Conservation (phyloP, 2,888 invertebrate species). For the Caenorhabditis drosophilae region DNA sequence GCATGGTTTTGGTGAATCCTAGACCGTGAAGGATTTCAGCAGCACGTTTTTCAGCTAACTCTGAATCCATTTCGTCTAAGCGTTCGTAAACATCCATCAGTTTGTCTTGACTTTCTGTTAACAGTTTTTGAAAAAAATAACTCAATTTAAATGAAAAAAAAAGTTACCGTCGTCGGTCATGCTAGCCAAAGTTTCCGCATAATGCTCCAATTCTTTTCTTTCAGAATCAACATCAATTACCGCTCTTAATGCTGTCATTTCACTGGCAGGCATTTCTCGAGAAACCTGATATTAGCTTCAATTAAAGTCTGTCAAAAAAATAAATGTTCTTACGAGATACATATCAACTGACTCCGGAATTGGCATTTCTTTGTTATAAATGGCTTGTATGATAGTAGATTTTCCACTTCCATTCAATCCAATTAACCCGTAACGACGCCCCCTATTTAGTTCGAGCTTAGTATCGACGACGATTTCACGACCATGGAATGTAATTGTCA, state of each 20-base stretch:
- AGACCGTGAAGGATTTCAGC: slow-evolving; percentile 93
- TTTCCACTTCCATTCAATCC: slow-evolving; percentile 97
- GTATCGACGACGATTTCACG: slow-evolving; percentile 94
- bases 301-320: slow-evolving; percentile 71
- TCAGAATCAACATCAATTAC: slow-evolving; percentile 99
- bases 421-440: slow-evolving; percentile 91
- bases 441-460: slow-evolving; percentile 93
- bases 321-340: slow-evolving; percentile 79
- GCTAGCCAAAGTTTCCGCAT: slow-evolving; percentile 86
- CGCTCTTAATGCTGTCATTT: slow-evolving; percentile 87
- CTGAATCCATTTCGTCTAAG: slow-evolving; percentile 92
- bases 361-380: slow-evolving; percentile 90
- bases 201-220: slow-evolving; percentile 84
- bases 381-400: slow-evolving; percentile 87
- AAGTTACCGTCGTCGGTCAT: slow-evolving; percentile 86
- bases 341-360: slow-evolving; percentile 96
- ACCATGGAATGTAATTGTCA: slow-evolving; percentile 89
- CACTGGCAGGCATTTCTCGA: slow-evolving; percentile 96
- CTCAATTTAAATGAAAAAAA: too few relatives aligned
- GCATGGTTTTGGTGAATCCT: slow-evolving; percentile 83
- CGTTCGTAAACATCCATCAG: slow-evolving; percentile 96
- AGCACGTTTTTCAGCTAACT: slow-evolving; percentile 91
- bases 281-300: slow-evolving; percentile 33
- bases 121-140: too few relatives aligned
- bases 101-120: slow-evolving; percentile 91